Conservation (phyloP, 1,140 invertebrate genomes). For the Cotesia typhae region DNA sequence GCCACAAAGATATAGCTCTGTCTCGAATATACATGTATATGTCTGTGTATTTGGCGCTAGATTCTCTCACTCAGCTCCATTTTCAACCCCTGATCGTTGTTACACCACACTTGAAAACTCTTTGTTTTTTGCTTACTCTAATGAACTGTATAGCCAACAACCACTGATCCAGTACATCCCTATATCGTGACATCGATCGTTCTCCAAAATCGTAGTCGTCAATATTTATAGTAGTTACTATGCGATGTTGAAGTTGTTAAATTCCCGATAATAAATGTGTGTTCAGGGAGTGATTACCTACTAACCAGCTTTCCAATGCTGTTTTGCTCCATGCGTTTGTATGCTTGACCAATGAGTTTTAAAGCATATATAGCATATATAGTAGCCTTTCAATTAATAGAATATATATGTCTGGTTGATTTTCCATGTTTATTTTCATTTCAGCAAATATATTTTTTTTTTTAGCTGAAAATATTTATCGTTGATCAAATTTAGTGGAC, state of each 20-base stretch:
- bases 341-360: constrained; percentile 18
- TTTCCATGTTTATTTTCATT: constrained; percentile 10
- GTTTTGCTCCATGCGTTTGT: constrained; percentile 21
- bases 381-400: constrained; percentile 10
- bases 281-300: constrained; percentile 48
- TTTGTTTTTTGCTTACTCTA: constrained; percentile 38
- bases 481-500: no score
- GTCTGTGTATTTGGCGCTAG: constrained; percentile 44
- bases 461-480: no score
- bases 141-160: constrained; percentile 47
- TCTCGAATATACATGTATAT: constrained; percentile 42
- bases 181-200: constrained; percentile 61
- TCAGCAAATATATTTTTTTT: not conserved
- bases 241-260: constrained; percentile 60
- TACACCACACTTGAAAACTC: constrained; percentile 31
- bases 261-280: constrained; percentile 62
- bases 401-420: not conserved
- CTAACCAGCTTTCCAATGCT: constrained; percentile 19
- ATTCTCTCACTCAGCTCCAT: constrained; percentile 41
- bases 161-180: constrained; percentile 59
- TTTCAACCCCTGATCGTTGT: constrained; percentile 43
- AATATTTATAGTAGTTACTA: constrained; percentile 56
- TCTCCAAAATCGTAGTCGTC: constrained; percentile 52
- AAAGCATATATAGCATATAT: not conserved
- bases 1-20: constrained; percentile 50